These are phyloP conservation scores for Cyprinella venusta DNA, from an alignment of 2,797 vertebrate genomes.

Conservation along the genomic window DNA sequence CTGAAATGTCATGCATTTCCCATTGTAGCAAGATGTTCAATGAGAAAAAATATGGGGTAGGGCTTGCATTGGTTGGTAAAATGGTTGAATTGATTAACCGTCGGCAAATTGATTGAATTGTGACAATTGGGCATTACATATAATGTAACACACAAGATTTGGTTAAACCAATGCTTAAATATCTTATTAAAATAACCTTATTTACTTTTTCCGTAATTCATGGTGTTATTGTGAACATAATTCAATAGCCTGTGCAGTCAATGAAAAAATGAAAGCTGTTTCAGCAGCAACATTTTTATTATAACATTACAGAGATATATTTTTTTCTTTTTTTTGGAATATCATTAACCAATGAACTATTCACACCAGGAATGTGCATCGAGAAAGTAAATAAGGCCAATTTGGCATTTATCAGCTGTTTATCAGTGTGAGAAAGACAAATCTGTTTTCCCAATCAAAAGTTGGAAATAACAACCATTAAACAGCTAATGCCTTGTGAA, in stretches of 20 bases:
- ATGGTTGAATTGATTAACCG: not conserved
- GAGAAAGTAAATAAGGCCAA: not conserved
- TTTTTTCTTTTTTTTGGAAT: not conserved
- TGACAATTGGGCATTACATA: not conserved
- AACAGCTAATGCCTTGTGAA: not conserved
- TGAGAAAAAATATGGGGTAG: not conserved
- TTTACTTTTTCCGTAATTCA: not conserved
- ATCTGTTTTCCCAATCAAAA: constrained; percentile 2
- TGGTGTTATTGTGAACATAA: not conserved
- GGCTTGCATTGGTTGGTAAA: not conserved
- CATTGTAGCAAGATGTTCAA: not conserved
- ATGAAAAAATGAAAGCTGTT: not conserved
- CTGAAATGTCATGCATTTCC: not conserved
- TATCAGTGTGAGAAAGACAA: not conserved
- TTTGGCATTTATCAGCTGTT: not conserved
- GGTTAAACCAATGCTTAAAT: not conserved
- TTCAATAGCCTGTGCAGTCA: not conserved
- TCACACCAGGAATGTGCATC: not conserved
- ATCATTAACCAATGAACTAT: not conserved
- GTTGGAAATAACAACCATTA: constrained; percentile 4
- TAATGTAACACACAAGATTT: not conserved
- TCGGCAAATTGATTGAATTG: not conserved
- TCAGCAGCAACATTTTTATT: not conserved
- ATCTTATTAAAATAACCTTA: not conserved
- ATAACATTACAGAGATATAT: not conserved